A percentile compares a stretch with the other conserved stretches of the same genome.
Conservation (phyloP, 2,888 invertebrate species). For the Melipona beecheii region DNA sequence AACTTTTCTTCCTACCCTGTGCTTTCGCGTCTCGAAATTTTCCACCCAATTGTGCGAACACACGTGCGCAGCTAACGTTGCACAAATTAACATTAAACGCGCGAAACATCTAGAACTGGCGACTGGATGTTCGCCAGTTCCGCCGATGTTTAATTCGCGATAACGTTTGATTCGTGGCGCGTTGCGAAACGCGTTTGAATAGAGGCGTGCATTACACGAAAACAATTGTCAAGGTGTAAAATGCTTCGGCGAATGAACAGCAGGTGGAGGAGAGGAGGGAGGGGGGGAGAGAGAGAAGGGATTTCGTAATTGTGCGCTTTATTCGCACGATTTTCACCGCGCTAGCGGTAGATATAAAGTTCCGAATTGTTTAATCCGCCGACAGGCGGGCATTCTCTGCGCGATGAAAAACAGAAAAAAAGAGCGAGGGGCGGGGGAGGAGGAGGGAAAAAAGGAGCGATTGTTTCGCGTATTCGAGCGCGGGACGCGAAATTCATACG, state of each 20-base stretch:
- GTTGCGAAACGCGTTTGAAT: background rate
- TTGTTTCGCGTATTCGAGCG: background rate
- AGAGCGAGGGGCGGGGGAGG: no score
- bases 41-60: no score
- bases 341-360: background rate
- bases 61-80: no score
- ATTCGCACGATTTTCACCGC: background rate
- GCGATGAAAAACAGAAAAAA: background rate
- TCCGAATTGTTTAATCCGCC: slow-evolving; percentile 1
- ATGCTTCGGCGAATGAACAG: background rate
- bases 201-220: background rate
- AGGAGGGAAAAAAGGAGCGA: background rate
- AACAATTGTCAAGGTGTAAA: slow-evolving; percentile 6
- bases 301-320: slow-evolving; percentile 8
- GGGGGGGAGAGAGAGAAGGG: no score
- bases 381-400: background rate
- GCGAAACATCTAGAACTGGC: background rate
- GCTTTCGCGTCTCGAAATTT: no score
- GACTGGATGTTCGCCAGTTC: background rate
- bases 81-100: background rate
- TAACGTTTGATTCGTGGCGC: background rate
- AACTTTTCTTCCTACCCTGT: no score
- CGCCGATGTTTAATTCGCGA: background rate
- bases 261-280: no score
- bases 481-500: background rate